Evolutionary conservation across 92 coral and sea anemone species (phyloP), one percentile per base, ranked within the genome.

Genomic region (Metridium senile): DNA sequence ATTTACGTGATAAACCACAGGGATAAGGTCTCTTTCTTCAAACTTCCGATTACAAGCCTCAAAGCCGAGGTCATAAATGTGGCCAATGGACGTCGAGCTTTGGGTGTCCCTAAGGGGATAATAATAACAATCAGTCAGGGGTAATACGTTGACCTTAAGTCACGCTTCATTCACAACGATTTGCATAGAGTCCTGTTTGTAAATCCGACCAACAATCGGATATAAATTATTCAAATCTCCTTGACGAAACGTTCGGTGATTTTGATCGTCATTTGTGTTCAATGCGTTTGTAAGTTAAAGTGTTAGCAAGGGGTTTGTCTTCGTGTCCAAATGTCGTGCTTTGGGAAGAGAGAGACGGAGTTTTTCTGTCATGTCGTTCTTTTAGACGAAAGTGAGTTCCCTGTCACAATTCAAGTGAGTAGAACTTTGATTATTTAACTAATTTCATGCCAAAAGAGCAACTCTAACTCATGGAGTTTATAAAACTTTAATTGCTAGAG

Each of bases 291-390:
- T 26, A 9, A 59, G 65, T 39, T 39, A 39, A 39, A 13, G 49
- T 6, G 49, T 4, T 4, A 13, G 49, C 6, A 13, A 39, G 13
- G 13, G 49, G 13, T 39, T 39, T 39, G 49, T n/a, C n/a, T n/a
- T n/a, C n/a, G n/a, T n/a, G n/a, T n/a, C n/a, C 26, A 2, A 69
- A 91, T 91, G 97, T 77, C 97, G 71, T 92, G 97, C 64, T 86
- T 88, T 70, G 91, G 97, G 25, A 73, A 82, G n/a, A 89, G 79
- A 35, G 71, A 85, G 72, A 69, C 85, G 8, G 91, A 81, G 19
- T 81, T 87, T 76, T 81, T 89, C 69, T 89, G 91, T 66, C 93
- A 85, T 80, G 89, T 92, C 19, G 84, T 92, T 58, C 74, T 92
- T 16, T 75, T 92, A 26, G 97, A 92, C 72, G 97, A 92, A 78